Conservation (phyloP, 2,113 vertebrate species). For the Hypanus sabinus region DNA sequence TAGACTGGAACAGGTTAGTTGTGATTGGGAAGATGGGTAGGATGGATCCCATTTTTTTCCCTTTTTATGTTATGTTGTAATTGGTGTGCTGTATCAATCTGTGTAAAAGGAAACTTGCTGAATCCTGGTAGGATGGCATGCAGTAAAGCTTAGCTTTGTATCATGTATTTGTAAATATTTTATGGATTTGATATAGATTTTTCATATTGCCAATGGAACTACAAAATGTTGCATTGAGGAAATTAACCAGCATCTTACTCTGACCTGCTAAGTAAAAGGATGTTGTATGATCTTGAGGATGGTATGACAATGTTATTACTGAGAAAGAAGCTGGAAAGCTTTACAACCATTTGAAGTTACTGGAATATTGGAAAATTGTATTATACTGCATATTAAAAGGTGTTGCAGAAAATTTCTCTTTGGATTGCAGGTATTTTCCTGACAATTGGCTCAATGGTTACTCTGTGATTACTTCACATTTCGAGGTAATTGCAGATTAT, state of each 20-base stretch:
- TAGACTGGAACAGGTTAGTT: neutral
- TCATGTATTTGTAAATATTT: neutral
- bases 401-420: neutral
- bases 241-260: neutral
- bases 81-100: neutral
- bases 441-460: neutral
- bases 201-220: neutral
- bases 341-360: neutral
- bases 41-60: neutral
- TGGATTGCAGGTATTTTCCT: neutral
- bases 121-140: neutral
- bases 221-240: neutral
- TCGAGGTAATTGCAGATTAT: neutral
- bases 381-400: neutral
- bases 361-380: neutral
- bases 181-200: neutral
- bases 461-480: neutral
- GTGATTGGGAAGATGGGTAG: neutral
- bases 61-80: neutral
- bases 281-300: neutral
- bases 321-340: neutral
- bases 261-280: neutral
- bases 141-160: neutral
- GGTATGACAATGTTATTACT: neutral
- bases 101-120: neutral